Percentiles rank a stretch among this genome's conserved stretches.
phyloP scores from a whole-genome alignment of 2,797 vertebrate species.

The Anabacerthia variegaticeps region DNA sequence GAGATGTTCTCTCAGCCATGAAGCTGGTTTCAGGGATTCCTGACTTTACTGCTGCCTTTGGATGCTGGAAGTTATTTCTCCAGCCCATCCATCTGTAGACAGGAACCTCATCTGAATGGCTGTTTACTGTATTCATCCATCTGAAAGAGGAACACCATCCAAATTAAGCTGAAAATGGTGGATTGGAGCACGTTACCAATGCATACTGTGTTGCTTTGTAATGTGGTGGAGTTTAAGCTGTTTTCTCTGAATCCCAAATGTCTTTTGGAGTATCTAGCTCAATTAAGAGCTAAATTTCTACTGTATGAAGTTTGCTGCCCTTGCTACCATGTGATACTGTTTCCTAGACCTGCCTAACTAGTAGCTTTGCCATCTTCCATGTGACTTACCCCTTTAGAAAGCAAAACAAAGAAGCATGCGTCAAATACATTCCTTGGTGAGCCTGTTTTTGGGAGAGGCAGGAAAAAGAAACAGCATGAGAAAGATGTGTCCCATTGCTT shows the following conservation, averaged over 20 bases:
- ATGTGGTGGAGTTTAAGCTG: neutral
- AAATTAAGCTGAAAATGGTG: neutral
- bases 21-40: neutral
- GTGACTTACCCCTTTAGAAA: neutral
- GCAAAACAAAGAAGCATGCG: neutral
- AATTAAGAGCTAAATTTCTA: neutral
- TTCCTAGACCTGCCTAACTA: neutral
- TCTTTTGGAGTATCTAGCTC: neutral
- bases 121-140: neutral
- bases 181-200: neutral
- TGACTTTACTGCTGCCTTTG: neutral
- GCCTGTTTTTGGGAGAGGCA: neutral
- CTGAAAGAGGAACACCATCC: neutral
- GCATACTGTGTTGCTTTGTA: neutral
- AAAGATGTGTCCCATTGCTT: slow-evolving; percentile 4
- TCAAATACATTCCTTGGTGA: neutral
- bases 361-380: neutral
- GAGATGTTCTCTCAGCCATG: neutral
- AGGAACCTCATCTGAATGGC: neutral
- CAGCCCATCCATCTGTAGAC: neutral
- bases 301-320: neutral
- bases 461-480: slow-evolving; percentile 25
- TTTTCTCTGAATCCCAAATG: neutral
- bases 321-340: neutral
- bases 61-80: neutral